Evolutionary conservation across 2,888 invertebrate genomes (phyloP).

Genomic region (Melinaea menophilus): DNA sequence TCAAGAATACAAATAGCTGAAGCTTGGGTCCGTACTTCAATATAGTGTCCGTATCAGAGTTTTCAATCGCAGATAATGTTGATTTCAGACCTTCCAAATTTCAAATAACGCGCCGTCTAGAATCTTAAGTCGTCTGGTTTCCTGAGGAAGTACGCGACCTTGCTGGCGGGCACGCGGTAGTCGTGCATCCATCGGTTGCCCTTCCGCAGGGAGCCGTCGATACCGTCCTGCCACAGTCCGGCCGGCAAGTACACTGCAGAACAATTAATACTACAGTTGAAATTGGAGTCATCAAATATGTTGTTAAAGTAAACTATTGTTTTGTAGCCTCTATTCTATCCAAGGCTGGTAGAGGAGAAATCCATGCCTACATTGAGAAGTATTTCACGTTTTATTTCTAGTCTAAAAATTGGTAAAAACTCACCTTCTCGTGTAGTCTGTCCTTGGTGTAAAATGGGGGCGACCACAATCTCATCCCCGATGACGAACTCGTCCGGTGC

Average conservation of each 20-base stretch:
- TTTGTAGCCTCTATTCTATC: no score
- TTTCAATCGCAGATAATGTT: neutral
- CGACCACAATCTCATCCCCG: constrained; percentile 93
- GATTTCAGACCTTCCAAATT: neutral
- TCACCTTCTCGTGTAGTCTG: constrained; percentile 83
- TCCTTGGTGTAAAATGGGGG: constrained; percentile 87
- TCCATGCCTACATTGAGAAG: neutral
- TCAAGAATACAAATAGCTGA: no score
- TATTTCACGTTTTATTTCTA: neutral
- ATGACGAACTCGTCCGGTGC: constrained; percentile 92
- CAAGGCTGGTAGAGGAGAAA: neutral
- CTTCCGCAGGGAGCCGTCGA: constrained; percentile 89
- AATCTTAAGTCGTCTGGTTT: constrained; percentile 91
- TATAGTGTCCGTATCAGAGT: no score
- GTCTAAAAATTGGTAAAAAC: neutral
- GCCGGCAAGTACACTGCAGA: constrained; percentile 88
- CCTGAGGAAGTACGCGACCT: constrained; percentile 89
- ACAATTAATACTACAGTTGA: neutral
- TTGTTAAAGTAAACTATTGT: no score
- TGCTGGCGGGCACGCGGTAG: constrained; percentile 87
- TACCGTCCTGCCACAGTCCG: constrained; percentile 96
- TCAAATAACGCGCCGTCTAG: constrained; percentile 18
- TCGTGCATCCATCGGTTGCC: constrained; percentile 95
- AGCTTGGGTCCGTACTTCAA: no score
- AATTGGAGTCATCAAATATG: neutral